Evolutionary conservation across 2,888 invertebrate species (phyloP), one percentile per base, ranked within the genome.

Genomic region (Agrotis ipsilon): DNA sequence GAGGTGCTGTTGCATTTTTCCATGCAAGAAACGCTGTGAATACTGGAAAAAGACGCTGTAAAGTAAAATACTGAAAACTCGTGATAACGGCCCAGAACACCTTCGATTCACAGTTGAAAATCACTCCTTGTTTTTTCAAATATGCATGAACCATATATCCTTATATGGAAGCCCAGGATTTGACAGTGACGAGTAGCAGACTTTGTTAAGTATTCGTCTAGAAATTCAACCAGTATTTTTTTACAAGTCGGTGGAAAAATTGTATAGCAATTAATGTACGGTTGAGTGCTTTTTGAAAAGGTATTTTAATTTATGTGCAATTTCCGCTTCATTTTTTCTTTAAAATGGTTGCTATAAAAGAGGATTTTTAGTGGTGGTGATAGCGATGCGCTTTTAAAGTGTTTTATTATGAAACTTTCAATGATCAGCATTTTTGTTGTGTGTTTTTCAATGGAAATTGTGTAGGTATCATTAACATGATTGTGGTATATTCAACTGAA

Each of bases 111-210:
- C 9, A 39, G n/a, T 21, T 16, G 18, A 24, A 24, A 24, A 39
- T 62, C 7, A n/a, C 2, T 21, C 16, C n/a, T 43, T 14, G 11
- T n/a, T 1, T 43, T 19, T 39, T 11, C 1, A 49, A 49, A 24
- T 27, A 74, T 59, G 19, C 49, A 54, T 55, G 43, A 43, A 49
- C 18, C 21, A 45, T 64, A 74, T 61, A 80, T 57, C 11, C 63
- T 46, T 46, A 18, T 16, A 61, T 58, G 46, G 66, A 24, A 62
- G 55, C 55, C 52, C 52, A 51, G 39, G 24, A 54, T 39, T 54
- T 55, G 80, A 79, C 72, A 68, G 54, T 79, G 82, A 84, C n/a
- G 75, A 61, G 78, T 82, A 65, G 68, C 55, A 52, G 63, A 66
- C 48, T 58, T 32, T 14, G 21, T 32, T 27, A 59, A 66, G 19